Percentiles rank a stretch among this genome's conserved stretches.
Conservation (phyloP, 2,797 vertebrate genomes). For the Salmo trutta region DNA sequence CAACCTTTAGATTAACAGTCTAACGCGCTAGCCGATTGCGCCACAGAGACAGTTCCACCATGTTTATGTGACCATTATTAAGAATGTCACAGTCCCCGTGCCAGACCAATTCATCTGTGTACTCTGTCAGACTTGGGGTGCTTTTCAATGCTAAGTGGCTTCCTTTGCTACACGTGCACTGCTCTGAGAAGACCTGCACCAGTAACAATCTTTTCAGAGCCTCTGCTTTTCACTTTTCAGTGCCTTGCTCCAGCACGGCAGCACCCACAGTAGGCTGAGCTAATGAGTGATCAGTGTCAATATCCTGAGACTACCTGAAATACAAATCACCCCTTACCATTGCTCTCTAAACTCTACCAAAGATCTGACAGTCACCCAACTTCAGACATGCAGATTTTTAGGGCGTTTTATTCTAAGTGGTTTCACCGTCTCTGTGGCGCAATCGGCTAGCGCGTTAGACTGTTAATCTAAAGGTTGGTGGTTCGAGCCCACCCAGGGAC, state of each 20-base stretch:
- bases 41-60: background rate
- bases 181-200: no score
- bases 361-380: no score
- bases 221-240: no score
- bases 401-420: no score
- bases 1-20: conserved; percentile 5
- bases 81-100: background rate
- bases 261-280: background rate
- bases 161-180: background rate
- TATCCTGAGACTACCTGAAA: background rate
- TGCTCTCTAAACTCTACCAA: background rate
- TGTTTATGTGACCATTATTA: background rate
- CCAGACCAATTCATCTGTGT: background rate
- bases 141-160: background rate
- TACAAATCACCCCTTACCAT: background rate
- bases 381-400: background rate
- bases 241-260: background rate
- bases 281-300: background rate
- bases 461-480: conserved; percentile 23
- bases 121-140: background rate
- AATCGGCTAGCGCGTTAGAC: conserved; percentile 1
- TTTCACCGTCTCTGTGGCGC: conserved; percentile 2
- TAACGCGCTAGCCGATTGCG: background rate
- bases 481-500: conserved; percentile 22
- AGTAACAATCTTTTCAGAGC: no score